Base-by-base conservation (phyloP, 1,140 invertebrate species). In the Chrysomallon squamiferum region DNA sequence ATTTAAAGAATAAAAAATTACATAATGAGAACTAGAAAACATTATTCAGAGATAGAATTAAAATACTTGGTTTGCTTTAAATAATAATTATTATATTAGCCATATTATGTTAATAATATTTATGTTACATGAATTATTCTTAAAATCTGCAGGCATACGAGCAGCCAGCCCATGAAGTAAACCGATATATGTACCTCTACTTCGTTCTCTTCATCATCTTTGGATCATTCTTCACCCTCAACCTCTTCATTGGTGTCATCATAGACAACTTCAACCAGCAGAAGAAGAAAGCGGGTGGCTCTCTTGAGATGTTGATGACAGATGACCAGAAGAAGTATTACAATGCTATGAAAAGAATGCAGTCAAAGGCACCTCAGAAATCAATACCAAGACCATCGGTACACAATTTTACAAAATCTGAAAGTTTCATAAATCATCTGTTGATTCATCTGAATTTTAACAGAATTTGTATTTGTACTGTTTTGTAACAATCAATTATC, bases 321-420 rank as follows among this genome's bases (percentile, higher is more conserved):
- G 96, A 99, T 86, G 96, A 98, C 88, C 97, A 99, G 87, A 99
- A 98, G 90, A 99, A 98, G 88, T 99, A 99, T 87, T 99, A 98
- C 88, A 97, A 97, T 87, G 96, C 96, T 61, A 99, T 99, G 97
- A 99, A 99, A 87, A 97, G 98, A 88, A 98, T 99, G 95, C 94
- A 95, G 73, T 95, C 93, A 41, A 98, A 98, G 86, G 96, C 97
- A 87, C 97, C 96, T 45, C 89, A 97, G 81, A 99, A 99, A 89
- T 95, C 96, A 67, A 97, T 96, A 85, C 96, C 96, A 73, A 91
- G 95, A 86, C 96, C 97, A 75, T 94, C 77, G 65, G 81, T 85
- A 77, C 69, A 70, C 75, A 27, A 22, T 58, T 60, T 33, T 33
- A 62, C 49, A 30, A 43, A 32, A n/a, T n/a, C n/a, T n/a, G 38